Percentiles rank a stretch among this genome's conserved stretches.
Evolutionary conservation across 2,888 invertebrate species (phyloP).

Genomic region (Onchidella celtica): DNA sequence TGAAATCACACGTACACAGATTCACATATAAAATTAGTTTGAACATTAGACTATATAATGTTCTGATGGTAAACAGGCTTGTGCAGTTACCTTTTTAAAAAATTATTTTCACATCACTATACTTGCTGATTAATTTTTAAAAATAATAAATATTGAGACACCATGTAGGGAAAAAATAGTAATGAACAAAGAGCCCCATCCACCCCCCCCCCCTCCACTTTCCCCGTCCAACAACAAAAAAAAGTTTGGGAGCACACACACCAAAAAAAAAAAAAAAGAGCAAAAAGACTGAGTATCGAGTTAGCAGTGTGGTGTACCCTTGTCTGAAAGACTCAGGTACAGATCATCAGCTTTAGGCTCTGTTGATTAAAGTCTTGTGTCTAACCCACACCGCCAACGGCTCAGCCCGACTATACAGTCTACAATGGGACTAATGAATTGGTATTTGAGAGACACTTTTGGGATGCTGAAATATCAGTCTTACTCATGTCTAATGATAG

Average conservation of each 20-base stretch:
- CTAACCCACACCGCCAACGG: constrained; percentile 25
- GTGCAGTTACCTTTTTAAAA: no score
- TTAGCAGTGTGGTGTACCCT: constrained; percentile 20
- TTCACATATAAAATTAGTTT: no score
- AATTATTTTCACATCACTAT: no score
- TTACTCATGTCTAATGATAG: neutral
- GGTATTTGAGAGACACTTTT: neutral
- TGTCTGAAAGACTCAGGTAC: neutral
- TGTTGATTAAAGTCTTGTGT: neutral
- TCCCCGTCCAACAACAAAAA: no score
- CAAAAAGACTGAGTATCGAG: constrained; percentile 28
- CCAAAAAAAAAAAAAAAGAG: no score
- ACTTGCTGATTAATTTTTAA: no score
- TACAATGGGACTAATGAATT: neutral
- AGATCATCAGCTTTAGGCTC: constrained; percentile 29
- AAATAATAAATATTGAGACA: no score
- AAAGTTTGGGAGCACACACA: no score
- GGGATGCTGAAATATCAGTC: neutral
- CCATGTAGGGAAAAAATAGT: no score
- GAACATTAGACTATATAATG: no score
- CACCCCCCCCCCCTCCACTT: neutral
- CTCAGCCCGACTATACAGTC: neutral
- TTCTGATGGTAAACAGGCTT: no score
- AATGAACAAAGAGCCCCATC: neutral
- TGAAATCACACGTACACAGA: no score